phyloP scores from a whole-genome alignment of 2,888 invertebrate species.

The Dynastes tityus region DNA sequence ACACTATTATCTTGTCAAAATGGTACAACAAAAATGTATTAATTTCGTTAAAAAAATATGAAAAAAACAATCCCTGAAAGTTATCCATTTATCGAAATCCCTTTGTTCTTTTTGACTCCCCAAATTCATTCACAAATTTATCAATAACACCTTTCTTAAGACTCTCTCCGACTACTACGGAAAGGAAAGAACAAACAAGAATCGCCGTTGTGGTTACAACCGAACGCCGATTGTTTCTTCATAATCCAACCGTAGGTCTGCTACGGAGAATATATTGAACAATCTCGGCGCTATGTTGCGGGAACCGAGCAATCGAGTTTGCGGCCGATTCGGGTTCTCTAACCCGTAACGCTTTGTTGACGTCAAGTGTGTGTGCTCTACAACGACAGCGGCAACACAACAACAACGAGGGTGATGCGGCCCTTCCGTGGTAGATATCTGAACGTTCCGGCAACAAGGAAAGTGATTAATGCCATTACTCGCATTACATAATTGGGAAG shows the following conservation, averaged over 20 bases:
- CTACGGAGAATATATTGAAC: not conserved
- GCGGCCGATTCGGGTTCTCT: not conserved
- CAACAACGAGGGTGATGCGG: not conserved
- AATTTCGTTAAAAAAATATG: no score
- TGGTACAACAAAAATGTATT: no score
- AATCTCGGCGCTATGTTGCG: conserved; percentile 3
- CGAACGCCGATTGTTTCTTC: not conserved
- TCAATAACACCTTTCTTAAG: no score
- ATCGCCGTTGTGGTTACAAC: no score
- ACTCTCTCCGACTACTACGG: no score
- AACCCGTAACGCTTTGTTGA: not conserved
- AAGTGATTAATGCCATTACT: not conserved
- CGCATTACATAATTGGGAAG: not conserved
- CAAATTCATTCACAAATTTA: no score
- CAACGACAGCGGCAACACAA: not conserved
- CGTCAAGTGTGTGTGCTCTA: not conserved
- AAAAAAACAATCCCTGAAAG: no score
- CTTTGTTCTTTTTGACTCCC: no score
- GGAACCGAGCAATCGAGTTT: not conserved
- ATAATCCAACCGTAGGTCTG: not conserved
- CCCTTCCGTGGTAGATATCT: not conserved
- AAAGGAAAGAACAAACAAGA: no score
- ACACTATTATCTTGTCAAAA: no score
- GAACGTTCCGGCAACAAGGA: not conserved
- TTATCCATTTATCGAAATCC: no score